phyloP scores from a whole-genome alignment of 2,888 invertebrate species.

The Melinopterus prodromus region DNA sequence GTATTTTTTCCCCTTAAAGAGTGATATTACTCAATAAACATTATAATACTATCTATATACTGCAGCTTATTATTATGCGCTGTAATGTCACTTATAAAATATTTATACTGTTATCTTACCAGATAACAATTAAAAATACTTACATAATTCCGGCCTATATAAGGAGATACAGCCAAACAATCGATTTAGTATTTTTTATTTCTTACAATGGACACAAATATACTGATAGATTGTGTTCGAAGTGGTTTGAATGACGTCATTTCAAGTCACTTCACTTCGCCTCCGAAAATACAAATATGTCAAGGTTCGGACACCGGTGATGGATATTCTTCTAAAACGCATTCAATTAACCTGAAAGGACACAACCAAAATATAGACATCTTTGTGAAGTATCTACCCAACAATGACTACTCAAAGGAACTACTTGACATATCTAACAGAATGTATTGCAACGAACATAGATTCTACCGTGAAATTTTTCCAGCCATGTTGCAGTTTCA shows the following conservation, averaged over 20 bases:
- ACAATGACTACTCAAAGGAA: neutral
- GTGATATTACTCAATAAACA: too few species aligned
- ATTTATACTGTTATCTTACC: too few species aligned
- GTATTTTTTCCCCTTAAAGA: too few species aligned
- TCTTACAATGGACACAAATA: neutral
- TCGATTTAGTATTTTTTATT: neutral
- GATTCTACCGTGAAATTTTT: constrained; percentile 6
- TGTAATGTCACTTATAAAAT: too few species aligned
- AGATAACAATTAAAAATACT: too few species aligned
- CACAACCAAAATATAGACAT: neutral
- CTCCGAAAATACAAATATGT: constrained; percentile 11
- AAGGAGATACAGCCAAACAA: neutral
- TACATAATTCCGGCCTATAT: neutral
- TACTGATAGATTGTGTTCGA: neutral
- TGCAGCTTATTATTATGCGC: too few species aligned
- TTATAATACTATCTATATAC: too few species aligned
- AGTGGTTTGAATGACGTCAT: constrained; percentile 7
- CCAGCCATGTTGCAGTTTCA: constrained; percentile 19
- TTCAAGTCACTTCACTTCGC: neutral
- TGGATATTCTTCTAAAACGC: constrained; percentile 26
- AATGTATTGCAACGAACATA: constrained; percentile 25
- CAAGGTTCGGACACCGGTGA: constrained; percentile 27
- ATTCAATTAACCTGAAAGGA: constrained; percentile 10
- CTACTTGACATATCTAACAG: neutral
- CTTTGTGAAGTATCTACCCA: constrained; percentile 23